Evolutionary conservation across 2,888 invertebrate species (phyloP), one percentile per base, ranked within the genome.

Genomic region (Altica lythri): DNA sequence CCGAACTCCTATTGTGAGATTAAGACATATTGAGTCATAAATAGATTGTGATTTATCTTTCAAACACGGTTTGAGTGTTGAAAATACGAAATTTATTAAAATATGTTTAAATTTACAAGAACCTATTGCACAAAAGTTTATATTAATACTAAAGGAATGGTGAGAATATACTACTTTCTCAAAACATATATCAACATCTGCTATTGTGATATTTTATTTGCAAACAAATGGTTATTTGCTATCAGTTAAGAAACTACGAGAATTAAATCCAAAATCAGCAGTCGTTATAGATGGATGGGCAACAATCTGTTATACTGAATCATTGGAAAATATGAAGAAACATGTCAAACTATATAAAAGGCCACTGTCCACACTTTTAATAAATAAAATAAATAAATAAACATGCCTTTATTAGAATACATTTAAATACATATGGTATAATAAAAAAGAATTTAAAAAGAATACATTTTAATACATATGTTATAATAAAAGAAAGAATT

Each of bases 1-100:
- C 1, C 77, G 83, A 37, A 82, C 83, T 5, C 86, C 86, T 0
- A 83, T 86, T 53, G 75, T 86, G n/a, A 81, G 79, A 67, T 72
- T 81, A n/a, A 71, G 70, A 35, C 80, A 84, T 61, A 64, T 65
- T 34, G 52, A 64, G 2, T 79, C 80, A 0, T 67, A 75, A 1
- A 74, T 84, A 12, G 78, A 80, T 48, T 85, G 84, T 67, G 85
- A 86, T 72, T 73, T 86, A 56, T 83, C 83, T 0, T 82, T 83
- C 65, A 74, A 78, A 6, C 82, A 83, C 69, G 81, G 82, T 4
- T 75, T 86, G 12, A 80, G 82, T 14, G 79, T 80, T 2, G 81
- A 83, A 64, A 86, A 85, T 64, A 83, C 84, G 0, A 76, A 76
- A 59, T 73, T 81, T 61, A 69, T 53, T 60, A 79, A 79, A 27